phyloP scores from a whole-genome alignment of 2,888 invertebrate genomes.

The Chrysomela aeneicollis region DNA sequence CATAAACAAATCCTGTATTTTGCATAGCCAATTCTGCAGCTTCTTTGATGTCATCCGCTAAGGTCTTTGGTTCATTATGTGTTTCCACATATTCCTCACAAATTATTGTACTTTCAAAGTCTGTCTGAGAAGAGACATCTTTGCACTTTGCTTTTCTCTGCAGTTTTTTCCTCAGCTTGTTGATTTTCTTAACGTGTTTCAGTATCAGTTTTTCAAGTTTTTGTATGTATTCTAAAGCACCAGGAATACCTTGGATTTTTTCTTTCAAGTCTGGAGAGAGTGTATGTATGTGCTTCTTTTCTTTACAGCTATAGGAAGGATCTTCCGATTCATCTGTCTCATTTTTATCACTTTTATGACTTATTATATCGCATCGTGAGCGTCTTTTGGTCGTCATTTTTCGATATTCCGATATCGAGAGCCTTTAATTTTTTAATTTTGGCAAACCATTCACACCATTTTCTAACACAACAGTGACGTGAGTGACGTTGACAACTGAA shows the following conservation, averaged over 20 bases:
- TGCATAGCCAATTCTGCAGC: conserved; percentile 78
- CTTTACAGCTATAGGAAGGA: conserved; percentile 9
- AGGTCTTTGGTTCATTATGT: conserved; percentile 57
- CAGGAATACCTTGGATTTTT: conserved; percentile 67
- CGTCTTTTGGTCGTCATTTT: neutral
- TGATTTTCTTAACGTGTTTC: conserved; percentile 67
- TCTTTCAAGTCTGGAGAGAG: conserved; percentile 45
- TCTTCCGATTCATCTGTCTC: conserved; percentile 23
- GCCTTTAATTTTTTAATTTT: too few relatives aligned
- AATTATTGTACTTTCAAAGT: conserved; percentile 8
- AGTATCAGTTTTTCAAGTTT: conserved; percentile 67
- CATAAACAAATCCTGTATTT: conserved; percentile 83
- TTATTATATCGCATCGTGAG: neutral
- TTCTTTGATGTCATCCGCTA: conserved; percentile 80
- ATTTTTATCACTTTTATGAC: conserved; percentile 4
- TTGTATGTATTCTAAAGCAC: conserved; percentile 66
- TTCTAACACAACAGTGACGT: too few relatives aligned
- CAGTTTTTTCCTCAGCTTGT: conserved; percentile 67
- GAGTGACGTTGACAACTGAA: too few relatives aligned
- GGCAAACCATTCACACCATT: too few relatives aligned
- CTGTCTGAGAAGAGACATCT: conserved; percentile 50
- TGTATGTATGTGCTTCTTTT: conserved; percentile 36
- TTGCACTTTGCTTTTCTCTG: conserved; percentile 33
- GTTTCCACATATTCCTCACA: conserved; percentile 34
- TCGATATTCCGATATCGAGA: neutral